phyloP scores from a whole-genome alignment of 2,888 invertebrate genomes.

The Scaptodrosophila latifasciaeformis region DNA sequence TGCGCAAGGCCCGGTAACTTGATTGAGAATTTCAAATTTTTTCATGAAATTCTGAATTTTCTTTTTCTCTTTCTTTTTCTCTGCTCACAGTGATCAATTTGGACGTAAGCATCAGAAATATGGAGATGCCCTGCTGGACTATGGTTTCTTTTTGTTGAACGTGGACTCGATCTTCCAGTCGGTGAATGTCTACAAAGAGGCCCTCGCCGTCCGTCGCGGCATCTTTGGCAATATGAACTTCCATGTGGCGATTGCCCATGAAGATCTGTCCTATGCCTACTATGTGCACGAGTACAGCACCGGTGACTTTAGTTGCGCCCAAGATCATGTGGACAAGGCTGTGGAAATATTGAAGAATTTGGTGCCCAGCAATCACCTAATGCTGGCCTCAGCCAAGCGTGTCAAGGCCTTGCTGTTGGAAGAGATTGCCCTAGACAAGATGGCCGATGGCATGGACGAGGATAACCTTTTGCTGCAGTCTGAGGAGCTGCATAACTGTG shows the following conservation, averaged over 20 bases:
- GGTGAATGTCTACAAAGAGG: constrained; percentile 88
- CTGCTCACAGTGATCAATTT: constrained; percentile 73
- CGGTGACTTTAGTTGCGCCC: constrained; percentile 87
- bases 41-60: neutral
- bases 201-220: constrained; percentile 82
- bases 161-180: constrained; percentile 89
- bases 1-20: constrained; percentile 77
- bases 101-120: constrained; percentile 85
- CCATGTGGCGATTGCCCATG: constrained; percentile 91
- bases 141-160: constrained; percentile 92
- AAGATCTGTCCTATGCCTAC: constrained; percentile 93
- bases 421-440: constrained; percentile 92
- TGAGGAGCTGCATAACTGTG: constrained; percentile 88
- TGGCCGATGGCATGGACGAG: constrained; percentile 76
- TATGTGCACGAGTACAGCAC: constrained; percentile 95
- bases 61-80: neutral
- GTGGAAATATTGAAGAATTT: constrained; percentile 87
- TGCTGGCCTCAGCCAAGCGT: constrained; percentile 91
- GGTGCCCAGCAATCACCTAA: constrained; percentile 87
- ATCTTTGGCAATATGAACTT: constrained; percentile 91
- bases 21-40: constrained; percentile 19
- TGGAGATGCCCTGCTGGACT: constrained; percentile 90
- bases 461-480: constrained; percentile 83
- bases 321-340: constrained; percentile 88
- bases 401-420: constrained; percentile 94